Evolutionary conservation across 2,113 vertebrate genomes (phyloP).

Genomic region (Cyanistes caeruleus): DNA sequence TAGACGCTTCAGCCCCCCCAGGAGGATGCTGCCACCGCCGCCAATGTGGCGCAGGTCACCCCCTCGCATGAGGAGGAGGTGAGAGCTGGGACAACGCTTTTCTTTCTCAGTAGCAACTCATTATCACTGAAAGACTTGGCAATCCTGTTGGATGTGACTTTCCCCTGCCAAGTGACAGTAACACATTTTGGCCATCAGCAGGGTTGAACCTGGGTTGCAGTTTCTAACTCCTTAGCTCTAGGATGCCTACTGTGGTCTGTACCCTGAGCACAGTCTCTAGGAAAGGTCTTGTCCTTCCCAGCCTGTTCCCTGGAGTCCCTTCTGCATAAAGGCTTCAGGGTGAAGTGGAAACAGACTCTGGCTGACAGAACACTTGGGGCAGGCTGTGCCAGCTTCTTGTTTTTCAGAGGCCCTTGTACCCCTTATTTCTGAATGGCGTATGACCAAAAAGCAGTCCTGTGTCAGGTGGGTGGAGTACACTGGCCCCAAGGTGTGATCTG

Average conservation of each 20-base stretch:
- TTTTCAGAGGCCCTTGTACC: background rate
- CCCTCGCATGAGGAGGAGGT: constrained; percentile 94
- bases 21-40: constrained; percentile 90
- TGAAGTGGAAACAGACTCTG: background rate
- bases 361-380: background rate
- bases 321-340: background rate
- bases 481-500: background rate
- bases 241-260: background rate
- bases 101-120: rapidly evolving
- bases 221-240: background rate
- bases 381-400: background rate
- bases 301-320: background rate
- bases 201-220: background rate
- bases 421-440: background rate
- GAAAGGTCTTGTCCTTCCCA: background rate
- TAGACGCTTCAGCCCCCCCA: constrained; percentile 86
- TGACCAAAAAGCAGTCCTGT: background rate
- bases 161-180: background rate
- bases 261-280: rapidly evolving
- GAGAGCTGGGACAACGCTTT: background rate
- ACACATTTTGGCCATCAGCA: background rate
- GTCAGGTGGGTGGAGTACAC: background rate
- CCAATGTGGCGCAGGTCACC: constrained; percentile 95
- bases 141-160: background rate
- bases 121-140: rapidly evolving